phyloP scores from a whole-genome alignment of 2,113 vertebrate species.

The Blennius ocellaris region DNA sequence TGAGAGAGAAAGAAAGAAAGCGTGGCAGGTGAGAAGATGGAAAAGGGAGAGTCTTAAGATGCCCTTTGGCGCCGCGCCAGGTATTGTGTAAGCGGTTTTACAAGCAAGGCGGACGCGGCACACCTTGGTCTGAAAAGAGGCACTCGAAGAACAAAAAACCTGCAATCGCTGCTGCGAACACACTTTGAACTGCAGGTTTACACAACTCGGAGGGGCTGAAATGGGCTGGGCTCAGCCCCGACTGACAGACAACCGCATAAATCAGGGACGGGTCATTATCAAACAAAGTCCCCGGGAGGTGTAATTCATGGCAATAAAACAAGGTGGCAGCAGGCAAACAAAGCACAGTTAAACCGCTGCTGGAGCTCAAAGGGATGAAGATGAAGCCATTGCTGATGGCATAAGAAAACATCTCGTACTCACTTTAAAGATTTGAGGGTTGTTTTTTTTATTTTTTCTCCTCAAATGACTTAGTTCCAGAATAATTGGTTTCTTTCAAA shows the following conservation, averaged over 20 bases:
- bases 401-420: neutral
- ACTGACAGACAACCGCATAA: slow-evolving; percentile 5
- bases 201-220: slow-evolving; percentile 18
- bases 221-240: slow-evolving; percentile 20
- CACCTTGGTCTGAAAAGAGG: slow-evolving; percentile 49
- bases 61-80: slow-evolving; percentile 49
- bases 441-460: neutral
- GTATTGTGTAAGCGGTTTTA: slow-evolving; percentile 55
- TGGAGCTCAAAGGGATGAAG: neutral
- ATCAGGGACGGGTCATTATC: slow-evolving; percentile 12
- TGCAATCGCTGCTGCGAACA: slow-evolving; percentile 40
- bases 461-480: neutral
- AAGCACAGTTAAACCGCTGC: neutral
- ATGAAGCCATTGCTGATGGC: neutral
- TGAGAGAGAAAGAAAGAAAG: slow-evolving; percentile 1
- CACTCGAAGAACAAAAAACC: slow-evolving; percentile 43
- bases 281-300: slow-evolving; percentile 14
- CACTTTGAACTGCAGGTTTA: slow-evolving; percentile 25
- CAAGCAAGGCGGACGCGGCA: slow-evolving; percentile 33
- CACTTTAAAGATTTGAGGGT: neutral
- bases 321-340: slow-evolving; percentile 15
- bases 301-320: slow-evolving; percentile 20
- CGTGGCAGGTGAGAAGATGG: slow-evolving; percentile 24
- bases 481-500: slow-evolving; percentile 14
- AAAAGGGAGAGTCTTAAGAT: slow-evolving; percentile 21